Percentiles rank a stretch among this genome's conserved stretches.
Conservation (phyloP, 2,888 invertebrate genomes). For the Andrena praecox region DNA sequence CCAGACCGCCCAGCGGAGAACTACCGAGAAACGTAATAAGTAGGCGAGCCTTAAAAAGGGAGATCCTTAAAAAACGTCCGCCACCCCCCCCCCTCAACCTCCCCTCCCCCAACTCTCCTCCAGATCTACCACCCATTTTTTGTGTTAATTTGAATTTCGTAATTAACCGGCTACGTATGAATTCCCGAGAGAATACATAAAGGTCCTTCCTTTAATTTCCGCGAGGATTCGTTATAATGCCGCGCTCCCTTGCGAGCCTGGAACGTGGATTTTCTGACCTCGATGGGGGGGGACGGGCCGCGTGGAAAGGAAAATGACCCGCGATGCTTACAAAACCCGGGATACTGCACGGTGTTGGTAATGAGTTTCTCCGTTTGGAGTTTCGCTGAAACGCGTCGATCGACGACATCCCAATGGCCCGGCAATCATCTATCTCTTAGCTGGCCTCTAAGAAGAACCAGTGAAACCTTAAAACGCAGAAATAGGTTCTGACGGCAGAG, state of each 20-base stretch:
- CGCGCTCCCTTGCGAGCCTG: constrained; percentile 63
- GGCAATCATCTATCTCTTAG: neutral
- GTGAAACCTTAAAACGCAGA: too few species aligned
- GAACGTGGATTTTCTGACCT: constrained; percentile 75
- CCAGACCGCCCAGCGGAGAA: constrained; percentile 74
- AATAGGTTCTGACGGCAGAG: too few species aligned
- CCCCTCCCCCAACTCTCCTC: constrained; percentile 45
- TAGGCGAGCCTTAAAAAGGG: constrained; percentile 80
- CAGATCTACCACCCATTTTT: constrained; percentile 81
- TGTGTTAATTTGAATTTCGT: constrained; percentile 85
- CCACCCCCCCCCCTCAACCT: constrained; percentile 37
- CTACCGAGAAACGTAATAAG: constrained; percentile 79
- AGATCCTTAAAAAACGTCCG: constrained; percentile 82
- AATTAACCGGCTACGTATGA: constrained; percentile 81
- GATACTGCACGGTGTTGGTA: constrained; percentile 56
- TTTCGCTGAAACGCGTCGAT: neutral
- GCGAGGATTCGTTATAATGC: constrained; percentile 79
- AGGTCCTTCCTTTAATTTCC: constrained; percentile 82
- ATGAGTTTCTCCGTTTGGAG: constrained; percentile 42
- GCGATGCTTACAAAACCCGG: constrained; percentile 55
- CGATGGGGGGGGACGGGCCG: constrained; percentile 62
- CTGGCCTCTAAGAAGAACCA: neutral
- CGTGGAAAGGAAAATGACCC: constrained; percentile 65
- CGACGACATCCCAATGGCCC: neutral
- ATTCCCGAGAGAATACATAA: constrained; percentile 80